A percentile compares a stretch with the other conserved stretches of the same genome.
These are phyloP conservation scores for Brachystomella parvula DNA, from an alignment of 1,140 invertebrate species.

Conservation along the genomic window DNA sequence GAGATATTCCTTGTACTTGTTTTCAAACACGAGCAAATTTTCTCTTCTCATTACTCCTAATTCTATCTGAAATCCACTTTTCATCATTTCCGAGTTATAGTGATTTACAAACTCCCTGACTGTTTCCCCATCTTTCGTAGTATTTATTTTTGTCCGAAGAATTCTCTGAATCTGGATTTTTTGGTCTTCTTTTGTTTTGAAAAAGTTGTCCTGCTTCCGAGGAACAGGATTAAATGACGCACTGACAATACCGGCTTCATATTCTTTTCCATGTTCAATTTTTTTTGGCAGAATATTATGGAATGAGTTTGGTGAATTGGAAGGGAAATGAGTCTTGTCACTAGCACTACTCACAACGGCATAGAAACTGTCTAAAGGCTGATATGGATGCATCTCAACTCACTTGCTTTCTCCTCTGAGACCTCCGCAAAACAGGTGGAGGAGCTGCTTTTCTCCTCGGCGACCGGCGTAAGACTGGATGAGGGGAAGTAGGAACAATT, in stretches of 20 bases:
- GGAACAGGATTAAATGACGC: neutral
- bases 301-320: neutral
- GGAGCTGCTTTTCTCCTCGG: too few relatives aligned
- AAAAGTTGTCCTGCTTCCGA: neutral
- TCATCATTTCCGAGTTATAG: too few relatives aligned
- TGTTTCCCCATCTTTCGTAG: neutral
- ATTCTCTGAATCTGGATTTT: neutral
- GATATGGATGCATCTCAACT: neutral
- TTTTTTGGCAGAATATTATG: neutral
- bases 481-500: neutral
- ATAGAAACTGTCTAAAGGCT: neutral
- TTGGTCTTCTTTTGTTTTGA: neutral
- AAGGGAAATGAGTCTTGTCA: neutral
- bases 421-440: too few relatives aligned
- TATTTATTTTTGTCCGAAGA: neutral
- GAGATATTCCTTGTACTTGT: too few relatives aligned
- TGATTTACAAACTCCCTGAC: neutral
- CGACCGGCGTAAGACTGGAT: constrained; percentile 1
- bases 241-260: neutral
- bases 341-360: neutral
- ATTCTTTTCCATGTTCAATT: neutral
- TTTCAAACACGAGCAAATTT: too few relatives aligned
- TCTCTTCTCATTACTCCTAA: too few relatives aligned
- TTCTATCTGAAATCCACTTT: too few relatives aligned
- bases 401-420: neutral